Evolutionary conservation across 2,888 invertebrate species (phyloP).

Genomic region (Catocala fraxini): DNA sequence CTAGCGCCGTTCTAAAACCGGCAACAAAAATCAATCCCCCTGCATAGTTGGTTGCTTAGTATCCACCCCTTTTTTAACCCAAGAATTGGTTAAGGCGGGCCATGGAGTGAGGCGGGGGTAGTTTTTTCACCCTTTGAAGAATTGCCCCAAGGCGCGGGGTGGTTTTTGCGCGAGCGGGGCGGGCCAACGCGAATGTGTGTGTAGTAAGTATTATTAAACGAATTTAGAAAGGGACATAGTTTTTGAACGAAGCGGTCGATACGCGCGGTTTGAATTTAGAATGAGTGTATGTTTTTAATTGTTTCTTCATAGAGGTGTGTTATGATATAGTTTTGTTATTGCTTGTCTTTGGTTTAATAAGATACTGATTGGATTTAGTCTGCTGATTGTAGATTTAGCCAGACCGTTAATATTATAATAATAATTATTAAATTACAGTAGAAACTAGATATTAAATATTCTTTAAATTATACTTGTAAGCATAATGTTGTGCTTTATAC

Average conservation of each 20-base stretch:
- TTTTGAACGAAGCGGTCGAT: constrained; percentile 71
- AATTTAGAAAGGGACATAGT: constrained; percentile 83
- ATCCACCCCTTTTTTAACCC: constrained; percentile 86
- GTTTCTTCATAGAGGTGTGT: constrained; percentile 13
- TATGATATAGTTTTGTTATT: constrained; percentile 10
- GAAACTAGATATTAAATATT: too few relatives aligned
- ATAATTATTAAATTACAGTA: too few relatives aligned
- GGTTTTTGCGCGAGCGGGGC: constrained; percentile 68
- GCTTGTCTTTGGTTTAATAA: too few relatives aligned
- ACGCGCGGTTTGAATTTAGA: constrained; percentile 55
- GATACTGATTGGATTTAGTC: too few relatives aligned
- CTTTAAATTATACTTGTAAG: too few relatives aligned
- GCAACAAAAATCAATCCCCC: constrained; percentile 73
- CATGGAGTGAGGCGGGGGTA: constrained; percentile 59
- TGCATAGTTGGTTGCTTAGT: constrained; percentile 82
- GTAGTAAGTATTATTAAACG: constrained; percentile 78
- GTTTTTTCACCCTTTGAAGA: constrained; percentile 87
- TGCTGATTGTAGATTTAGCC: too few relatives aligned
- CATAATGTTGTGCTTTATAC: too few relatives aligned
- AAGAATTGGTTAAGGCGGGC: constrained; percentile 85
- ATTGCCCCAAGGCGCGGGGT: constrained; percentile 84
- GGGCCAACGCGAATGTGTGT: constrained; percentile 67
- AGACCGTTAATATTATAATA: too few relatives aligned
- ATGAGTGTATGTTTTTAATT: constrained; percentile 43
- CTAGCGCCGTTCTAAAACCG: constrained; percentile 51